phyloP scores from a whole-genome alignment of 2,113 vertebrate genomes.

The Sinocyclocheilus grahami region DNA sequence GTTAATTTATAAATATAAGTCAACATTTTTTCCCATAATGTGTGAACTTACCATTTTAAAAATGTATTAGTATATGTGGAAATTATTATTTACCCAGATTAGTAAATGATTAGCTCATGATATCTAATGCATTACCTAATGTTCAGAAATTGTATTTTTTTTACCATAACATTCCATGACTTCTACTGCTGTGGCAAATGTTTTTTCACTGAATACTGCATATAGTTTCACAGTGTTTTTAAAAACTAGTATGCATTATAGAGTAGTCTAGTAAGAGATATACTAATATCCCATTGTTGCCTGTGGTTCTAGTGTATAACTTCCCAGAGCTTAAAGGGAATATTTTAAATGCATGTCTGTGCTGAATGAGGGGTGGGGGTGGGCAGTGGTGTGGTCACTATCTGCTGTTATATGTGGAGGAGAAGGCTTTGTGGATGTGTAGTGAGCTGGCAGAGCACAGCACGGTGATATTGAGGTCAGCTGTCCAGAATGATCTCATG shows the following conservation, averaged over 20 bases:
- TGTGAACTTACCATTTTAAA: neutral
- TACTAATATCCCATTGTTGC: neutral
- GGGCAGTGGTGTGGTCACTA: neutral
- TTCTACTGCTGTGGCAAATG: neutral
- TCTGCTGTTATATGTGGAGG: constrained; percentile 36
- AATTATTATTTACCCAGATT: neutral
- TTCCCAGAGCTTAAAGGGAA: neutral
- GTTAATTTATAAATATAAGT: neutral
- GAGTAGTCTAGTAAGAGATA: neutral
- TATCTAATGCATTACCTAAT: neutral
- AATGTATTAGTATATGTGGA: neutral
- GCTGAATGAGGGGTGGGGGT: neutral
- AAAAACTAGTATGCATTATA: neutral
- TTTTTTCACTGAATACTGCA: too few relatives aligned
- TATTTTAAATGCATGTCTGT: neutral
- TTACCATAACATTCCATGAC: neutral
- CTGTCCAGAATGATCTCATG: constrained; percentile 81
- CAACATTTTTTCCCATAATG: neutral
- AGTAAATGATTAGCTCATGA: neutral
- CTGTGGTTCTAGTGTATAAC: neutral
- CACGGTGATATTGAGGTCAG: constrained; percentile 77
- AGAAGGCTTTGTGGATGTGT: constrained; percentile 64
- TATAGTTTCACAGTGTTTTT: neutral
- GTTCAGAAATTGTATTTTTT: too few relatives aligned
- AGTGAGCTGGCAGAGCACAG: constrained; percentile 61